Conservation (phyloP, 2,113 vertebrate genomes). For the Azemiops feae region DNA sequence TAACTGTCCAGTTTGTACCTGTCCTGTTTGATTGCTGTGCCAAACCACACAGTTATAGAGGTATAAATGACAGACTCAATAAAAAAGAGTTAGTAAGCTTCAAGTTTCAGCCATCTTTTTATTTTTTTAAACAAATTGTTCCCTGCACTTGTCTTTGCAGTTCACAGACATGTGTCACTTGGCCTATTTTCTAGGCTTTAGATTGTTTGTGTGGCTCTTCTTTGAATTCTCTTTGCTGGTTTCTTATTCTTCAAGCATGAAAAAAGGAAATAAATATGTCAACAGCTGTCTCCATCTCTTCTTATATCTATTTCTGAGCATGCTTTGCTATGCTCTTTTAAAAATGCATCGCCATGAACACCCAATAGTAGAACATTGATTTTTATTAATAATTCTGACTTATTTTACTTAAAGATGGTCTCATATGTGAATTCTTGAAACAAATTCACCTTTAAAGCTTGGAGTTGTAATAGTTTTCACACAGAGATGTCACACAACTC, state of each 20-base stretch:
- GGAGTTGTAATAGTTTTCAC: neutral
- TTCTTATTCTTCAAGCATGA: constrained; percentile 8
- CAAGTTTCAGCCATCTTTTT: neutral
- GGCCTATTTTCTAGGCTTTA: neutral
- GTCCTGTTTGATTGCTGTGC: neutral
- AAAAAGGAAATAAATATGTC: neutral
- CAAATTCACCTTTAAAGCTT: neutral
- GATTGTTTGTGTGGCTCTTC: neutral
- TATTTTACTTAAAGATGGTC: neutral
- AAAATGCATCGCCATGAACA: neutral
- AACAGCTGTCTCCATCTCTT: neutral
- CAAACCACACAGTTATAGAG: neutral
- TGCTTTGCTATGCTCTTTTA: neutral
- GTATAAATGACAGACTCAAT: neutral
- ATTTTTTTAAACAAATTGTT: neutral
- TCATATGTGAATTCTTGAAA: neutral
- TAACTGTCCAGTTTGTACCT: neutral
- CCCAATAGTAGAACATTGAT: neutral
- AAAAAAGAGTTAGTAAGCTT: neutral
- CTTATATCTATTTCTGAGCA: neutral
- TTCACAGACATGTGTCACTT: neutral
- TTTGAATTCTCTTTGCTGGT: constrained; percentile 14
- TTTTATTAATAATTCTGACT: neutral
- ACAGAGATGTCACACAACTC: neutral
- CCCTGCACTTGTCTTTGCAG: neutral